Evolutionary conservation across 2,113 vertebrate species (phyloP).

Genomic region (Podarcis raffonei): DNA sequence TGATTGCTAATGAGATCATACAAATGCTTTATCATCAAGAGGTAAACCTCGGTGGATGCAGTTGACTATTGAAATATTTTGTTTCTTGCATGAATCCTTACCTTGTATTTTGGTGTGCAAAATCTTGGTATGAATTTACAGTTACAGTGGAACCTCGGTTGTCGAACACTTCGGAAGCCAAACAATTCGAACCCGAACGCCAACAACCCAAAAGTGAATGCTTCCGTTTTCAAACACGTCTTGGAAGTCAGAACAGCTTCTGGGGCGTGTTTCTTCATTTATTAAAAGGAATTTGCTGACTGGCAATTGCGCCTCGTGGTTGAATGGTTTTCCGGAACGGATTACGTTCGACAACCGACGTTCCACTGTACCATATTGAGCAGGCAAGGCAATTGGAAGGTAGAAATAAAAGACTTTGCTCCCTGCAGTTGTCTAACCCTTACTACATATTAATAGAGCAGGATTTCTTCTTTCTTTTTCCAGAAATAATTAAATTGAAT

Average conservation of each 20-base stretch:
- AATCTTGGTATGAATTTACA: constrained; percentile 2
- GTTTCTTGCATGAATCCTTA: constrained; percentile 40
- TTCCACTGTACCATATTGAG: too few relatives aligned
- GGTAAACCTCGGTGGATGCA: background rate
- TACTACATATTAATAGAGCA: background rate
- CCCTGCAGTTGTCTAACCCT: background rate
- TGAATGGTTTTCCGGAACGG: too few relatives aligned
- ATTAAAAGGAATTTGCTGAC: too few relatives aligned
- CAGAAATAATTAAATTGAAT: background rate
- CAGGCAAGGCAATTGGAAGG: background rate
- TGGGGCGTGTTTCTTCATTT: too few relatives aligned
- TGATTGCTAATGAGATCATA: background rate
- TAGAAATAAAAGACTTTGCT: background rate
- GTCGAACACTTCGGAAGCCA: too few relatives aligned
- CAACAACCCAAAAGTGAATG: too few relatives aligned
- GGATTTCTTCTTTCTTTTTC: background rate
- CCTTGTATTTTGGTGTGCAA: constrained; percentile 29
- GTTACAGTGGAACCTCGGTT: too few relatives aligned
- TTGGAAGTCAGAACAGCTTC: too few relatives aligned
- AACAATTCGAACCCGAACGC: too few relatives aligned
- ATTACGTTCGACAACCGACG: too few relatives aligned
- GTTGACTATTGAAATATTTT: constrained; percentile 29
- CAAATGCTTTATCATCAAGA: background rate
- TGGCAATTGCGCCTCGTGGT: too few relatives aligned
- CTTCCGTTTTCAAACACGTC: too few relatives aligned